Base-by-base conservation (phyloP, 2,797 vertebrate species). In the Gadopsis marmoratus region DNA sequence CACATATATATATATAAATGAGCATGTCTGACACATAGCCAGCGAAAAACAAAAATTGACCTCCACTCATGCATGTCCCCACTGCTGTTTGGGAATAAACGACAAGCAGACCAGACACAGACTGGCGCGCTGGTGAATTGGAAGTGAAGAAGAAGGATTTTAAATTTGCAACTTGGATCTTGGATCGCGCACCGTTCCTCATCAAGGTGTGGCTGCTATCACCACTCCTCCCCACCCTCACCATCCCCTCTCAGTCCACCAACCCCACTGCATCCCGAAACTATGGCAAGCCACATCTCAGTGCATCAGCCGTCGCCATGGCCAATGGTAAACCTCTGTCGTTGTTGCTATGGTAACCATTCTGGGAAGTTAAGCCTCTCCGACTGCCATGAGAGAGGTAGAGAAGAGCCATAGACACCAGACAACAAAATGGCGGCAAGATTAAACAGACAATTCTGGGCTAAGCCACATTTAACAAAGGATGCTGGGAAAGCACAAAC, bases 311-410 rank as follows among this genome's bases (percentile, higher is more conserved):
- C 61, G 76, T 93, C 85, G 66, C 87, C 91, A 93, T 88, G 87
- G 91, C 79, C 86, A 92, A 90, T 87, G 90, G 91, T 91, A 91
- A 93, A 93, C 91, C 91, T 93, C 86, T 88, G 86, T 82, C 78
- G 60, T 83, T 82, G 94, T 96, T 93, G 90, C 91, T 66, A 95
- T 94, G 88, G 95, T 85, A 89, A 95, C 95, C 79, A 82, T 88
- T 91, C 88, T 47, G 88, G 85, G 83, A 90, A 94, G 92, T 91
- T 84, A 92, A 94, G 89, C 86, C 73, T 54, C 88, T 83, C 84
- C 71, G 86, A 89, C 90, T 89, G 88, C 92, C 88, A 89, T 78
- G 88, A 91, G 86, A 87, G 78, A 83, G 70, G 87, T n/a, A 84
- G 74, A 85, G 78, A 78, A 31, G 76, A 90, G 76, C 75, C 86